Conservation (phyloP, 1,140 invertebrate species). For the Copidosoma floridanum region DNA sequence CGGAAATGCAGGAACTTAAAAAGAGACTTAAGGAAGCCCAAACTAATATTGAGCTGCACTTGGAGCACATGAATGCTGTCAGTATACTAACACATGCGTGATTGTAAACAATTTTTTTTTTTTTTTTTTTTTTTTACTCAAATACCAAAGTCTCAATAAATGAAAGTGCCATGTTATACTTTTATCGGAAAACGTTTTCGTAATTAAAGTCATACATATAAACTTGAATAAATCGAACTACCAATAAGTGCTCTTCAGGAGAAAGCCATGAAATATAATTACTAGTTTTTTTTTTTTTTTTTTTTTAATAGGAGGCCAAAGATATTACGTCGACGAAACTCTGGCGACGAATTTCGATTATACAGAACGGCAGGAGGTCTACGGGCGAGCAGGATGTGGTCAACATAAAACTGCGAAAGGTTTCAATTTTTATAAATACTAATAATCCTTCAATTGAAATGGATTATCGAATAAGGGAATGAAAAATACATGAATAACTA, state of each 20-base stretch:
- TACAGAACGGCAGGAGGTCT: constrained; percentile 66
- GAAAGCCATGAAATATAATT: background rate
- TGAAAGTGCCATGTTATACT: too few species aligned
- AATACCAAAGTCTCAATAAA: too few species aligned
- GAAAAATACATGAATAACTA: too few species aligned
- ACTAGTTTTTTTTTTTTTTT: background rate
- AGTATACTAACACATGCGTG: constrained; percentile 26
- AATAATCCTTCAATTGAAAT: background rate
- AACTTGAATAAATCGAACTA: too few species aligned
- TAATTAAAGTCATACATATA: too few species aligned
- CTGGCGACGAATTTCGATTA: constrained; percentile 85
- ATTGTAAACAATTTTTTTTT: background rate
- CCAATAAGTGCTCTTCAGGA: too few species aligned
- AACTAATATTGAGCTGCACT: constrained; percentile 86
- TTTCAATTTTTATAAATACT: constrained; percentile 31
- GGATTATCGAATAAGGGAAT: too few species aligned
- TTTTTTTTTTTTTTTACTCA: background rate
- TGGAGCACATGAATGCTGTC: constrained; percentile 91
- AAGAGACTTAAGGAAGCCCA: constrained; percentile 80
- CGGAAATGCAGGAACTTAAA: constrained; percentile 70
- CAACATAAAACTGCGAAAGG: constrained; percentile 82
- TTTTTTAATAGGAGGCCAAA: constrained; percentile 69
- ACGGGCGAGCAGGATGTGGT: constrained; percentile 79
- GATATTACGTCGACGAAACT: constrained; percentile 83
- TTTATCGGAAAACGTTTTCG: too few species aligned